Percentiles rank a stretch among this genome's conserved stretches.
Conservation (phyloP, 2,888 invertebrate genomes). For the Fragum whitleyi region DNA sequence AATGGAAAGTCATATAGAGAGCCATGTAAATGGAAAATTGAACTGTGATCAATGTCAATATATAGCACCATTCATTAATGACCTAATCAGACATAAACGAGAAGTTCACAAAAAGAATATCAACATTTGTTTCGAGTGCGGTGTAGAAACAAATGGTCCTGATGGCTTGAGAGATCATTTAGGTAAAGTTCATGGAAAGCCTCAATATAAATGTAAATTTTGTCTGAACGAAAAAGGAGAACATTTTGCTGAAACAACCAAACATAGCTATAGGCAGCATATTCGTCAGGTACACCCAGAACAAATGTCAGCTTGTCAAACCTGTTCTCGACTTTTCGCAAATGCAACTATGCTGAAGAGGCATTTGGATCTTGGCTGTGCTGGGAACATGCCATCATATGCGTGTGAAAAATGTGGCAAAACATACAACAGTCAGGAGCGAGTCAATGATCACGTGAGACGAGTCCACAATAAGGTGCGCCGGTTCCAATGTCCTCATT, state of each 20-base stretch:
- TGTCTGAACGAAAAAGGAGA: slow-evolving; percentile 33
- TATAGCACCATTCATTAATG: slow-evolving; percentile 25
- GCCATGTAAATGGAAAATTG: slow-evolving; percentile 42
- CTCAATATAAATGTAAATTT: slow-evolving; percentile 44
- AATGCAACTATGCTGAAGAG: slow-evolving; percentile 23
- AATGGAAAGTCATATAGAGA: slow-evolving; percentile 50
- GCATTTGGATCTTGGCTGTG: slow-evolving; percentile 35
- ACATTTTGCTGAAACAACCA: slow-evolving; percentile 10
- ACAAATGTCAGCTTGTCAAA: slow-evolving; percentile 30
- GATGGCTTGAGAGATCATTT: slow-evolving; percentile 46
- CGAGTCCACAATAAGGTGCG: slow-evolving; percentile 56
- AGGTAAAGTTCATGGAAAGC: slow-evolving; percentile 49
- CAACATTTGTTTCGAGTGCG: slow-evolving; percentile 39
- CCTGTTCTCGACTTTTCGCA: slow-evolving; percentile 35
- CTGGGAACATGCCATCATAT: slow-evolving; percentile 15
- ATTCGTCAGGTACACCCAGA: slow-evolving; percentile 34
- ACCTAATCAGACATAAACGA: slow-evolving; percentile 30
- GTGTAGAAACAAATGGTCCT: slow-evolving; percentile 35
- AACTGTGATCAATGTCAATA: slow-evolving; percentile 30
- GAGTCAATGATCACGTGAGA: slow-evolving; percentile 49
- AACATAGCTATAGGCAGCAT: slow-evolving; percentile 30
- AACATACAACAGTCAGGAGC: slow-evolving; percentile 37
- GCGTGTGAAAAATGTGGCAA: slow-evolving; percentile 57
- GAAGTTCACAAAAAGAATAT: slow-evolving; percentile 42
- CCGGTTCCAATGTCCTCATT: slow-evolving; percentile 56